Evolutionary conservation across 2,113 vertebrate species (phyloP).

Genomic region (Galbula dea): DNA sequence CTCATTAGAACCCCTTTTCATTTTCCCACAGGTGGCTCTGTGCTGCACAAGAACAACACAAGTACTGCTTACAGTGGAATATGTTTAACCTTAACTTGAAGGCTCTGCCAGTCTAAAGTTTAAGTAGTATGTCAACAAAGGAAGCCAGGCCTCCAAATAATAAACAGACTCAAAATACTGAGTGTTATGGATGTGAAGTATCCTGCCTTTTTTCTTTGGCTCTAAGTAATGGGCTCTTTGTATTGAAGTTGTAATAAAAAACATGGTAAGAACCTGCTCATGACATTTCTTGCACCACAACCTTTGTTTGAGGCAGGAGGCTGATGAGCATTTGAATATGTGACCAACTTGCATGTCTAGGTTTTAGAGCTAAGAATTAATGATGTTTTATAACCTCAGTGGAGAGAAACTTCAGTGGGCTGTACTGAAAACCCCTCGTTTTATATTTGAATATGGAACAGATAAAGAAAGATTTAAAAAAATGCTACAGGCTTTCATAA

Average conservation of each 20-base stretch:
- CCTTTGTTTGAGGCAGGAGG: slow-evolving; percentile 8
- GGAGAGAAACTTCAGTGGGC: slow-evolving; percentile 45
- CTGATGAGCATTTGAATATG: slow-evolving; percentile 23
- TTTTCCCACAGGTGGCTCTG: neutral
- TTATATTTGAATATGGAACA: slow-evolving; percentile 68
- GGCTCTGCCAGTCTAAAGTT: neutral
- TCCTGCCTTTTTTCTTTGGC: neutral
- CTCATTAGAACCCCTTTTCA: neutral
- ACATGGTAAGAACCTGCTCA: neutral
- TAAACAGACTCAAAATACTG: neutral
- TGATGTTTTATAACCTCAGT: slow-evolving; percentile 41
- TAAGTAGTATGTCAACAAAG: neutral
- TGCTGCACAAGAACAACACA: neutral
- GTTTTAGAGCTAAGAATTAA: slow-evolving; percentile 60
- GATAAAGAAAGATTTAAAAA: slow-evolving; percentile 35
- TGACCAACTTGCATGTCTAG: slow-evolving; percentile 20
- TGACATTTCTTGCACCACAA: neutral
- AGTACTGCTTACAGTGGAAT: neutral
- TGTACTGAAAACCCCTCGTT: slow-evolving; percentile 46
- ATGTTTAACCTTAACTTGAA: neutral
- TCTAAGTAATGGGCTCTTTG: neutral
- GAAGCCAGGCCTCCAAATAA: neutral
- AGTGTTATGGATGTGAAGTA: neutral
- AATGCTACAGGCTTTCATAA: slow-evolving; percentile 53
- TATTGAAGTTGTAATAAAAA: neutral